Conservation (phyloP, 2,888 invertebrate species). For the Carpatolechia fugitivella region DNA sequence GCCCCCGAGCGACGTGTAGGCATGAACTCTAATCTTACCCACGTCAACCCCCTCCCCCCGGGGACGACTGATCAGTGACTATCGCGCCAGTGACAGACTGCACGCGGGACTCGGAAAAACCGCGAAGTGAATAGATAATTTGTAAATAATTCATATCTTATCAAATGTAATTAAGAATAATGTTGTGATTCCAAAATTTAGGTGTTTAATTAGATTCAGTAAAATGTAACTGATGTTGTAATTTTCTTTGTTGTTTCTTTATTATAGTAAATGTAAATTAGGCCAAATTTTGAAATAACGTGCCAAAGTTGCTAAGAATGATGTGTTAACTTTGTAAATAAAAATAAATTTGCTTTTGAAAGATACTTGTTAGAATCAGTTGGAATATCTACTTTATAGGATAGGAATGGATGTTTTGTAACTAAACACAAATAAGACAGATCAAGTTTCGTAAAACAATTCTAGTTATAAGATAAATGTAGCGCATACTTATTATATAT, state of each 20-base stretch:
- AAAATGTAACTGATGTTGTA: background rate
- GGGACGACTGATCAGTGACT: background rate
- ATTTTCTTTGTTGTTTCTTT: background rate
- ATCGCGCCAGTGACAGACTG: background rate
- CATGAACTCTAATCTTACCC: slow-evolving; percentile 17
- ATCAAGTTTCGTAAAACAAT: background rate
- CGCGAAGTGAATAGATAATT: background rate
- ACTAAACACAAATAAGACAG: background rate
- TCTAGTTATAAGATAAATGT: background rate
- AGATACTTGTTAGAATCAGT: background rate
- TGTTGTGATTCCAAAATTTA: slow-evolving; percentile 15
- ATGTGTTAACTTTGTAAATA: slow-evolving; percentile 8
- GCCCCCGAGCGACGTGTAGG: slow-evolving; percentile 71
- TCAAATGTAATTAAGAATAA: slow-evolving; percentile 12
- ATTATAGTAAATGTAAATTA: background rate
- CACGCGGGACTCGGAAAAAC: background rate
- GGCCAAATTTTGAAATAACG: slow-evolving; percentile 5
- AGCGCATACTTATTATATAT: background rate
- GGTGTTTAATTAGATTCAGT: slow-evolving; percentile 7
- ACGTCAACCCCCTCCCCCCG: background rate
- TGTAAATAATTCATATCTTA: slow-evolving; percentile 44
- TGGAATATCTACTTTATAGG: background rate
- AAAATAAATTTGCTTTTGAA: background rate
- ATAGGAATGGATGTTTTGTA: slow-evolving; percentile 13
- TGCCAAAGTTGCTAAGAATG: slow-evolving; percentile 8